A percentile compares a stretch with the other conserved stretches of the same genome.
Conservation (phyloP, 1,140 invertebrate genomes). For the Drosophila ananassae region DNA sequence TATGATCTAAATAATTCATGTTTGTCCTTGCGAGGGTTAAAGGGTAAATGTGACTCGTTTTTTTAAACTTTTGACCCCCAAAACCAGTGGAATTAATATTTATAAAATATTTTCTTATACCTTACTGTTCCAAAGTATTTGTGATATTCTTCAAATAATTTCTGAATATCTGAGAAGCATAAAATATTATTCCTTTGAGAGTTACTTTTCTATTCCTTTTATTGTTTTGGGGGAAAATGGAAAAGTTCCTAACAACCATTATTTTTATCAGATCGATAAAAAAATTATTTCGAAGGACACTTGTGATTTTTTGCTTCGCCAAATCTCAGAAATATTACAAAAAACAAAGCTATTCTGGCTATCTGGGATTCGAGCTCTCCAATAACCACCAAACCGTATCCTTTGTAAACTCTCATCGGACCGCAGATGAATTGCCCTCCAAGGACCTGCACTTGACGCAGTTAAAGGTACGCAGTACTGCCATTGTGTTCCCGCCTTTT, state of each 20-base stretch:
- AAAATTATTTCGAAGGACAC: neutral
- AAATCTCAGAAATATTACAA: constrained; percentile 18
- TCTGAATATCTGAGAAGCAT: neutral
- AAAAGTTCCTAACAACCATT: neutral
- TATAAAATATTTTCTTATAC: too few species aligned
- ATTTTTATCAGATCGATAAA: neutral
- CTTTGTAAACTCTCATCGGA: constrained; percentile 39
- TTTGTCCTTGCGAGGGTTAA: neutral
- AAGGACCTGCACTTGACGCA: constrained; percentile 73
- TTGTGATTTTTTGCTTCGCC: neutral
- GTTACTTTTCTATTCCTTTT: neutral
- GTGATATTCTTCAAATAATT: neutral
- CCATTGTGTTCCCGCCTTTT: constrained; percentile 62
- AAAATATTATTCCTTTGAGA: neutral
- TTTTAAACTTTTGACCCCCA: constrained; percentile 15
- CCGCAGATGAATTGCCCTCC: constrained; percentile 61
- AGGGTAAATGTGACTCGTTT: constrained; percentile 10
- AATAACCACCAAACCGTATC: constrained; percentile 4
- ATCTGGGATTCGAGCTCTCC: constrained; percentile 7
- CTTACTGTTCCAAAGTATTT: neutral
- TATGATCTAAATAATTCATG: constrained; percentile 41
- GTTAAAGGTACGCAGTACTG: constrained; percentile 1
- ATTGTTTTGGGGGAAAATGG: neutral
- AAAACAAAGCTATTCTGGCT: neutral
- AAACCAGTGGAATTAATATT: too few species aligned